Conservation (phyloP, 2,888 invertebrate species). For the Leucophenga montana region DNA sequence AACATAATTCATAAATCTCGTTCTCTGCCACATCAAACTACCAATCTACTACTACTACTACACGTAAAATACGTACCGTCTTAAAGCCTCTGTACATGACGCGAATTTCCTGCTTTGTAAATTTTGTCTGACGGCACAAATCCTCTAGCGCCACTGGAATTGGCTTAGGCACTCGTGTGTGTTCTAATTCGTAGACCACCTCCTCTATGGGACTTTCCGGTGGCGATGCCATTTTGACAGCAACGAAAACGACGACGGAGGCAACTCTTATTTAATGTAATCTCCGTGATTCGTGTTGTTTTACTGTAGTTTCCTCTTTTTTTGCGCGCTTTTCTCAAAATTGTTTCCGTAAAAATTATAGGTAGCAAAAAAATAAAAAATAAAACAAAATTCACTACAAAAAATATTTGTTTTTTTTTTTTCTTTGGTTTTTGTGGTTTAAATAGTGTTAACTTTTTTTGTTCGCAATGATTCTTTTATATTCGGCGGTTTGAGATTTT, state of each 20-base stretch:
- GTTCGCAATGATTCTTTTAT: constrained; percentile 39
- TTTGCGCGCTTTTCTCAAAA: neutral
- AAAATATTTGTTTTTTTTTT: neutral
- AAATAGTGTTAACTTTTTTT: constrained; percentile 31
- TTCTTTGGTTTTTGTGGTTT: constrained; percentile 21
- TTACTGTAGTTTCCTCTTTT: neutral
- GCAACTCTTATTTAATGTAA: no score
- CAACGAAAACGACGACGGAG: no score
- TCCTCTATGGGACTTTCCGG: constrained; percentile 91
- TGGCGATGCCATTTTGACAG: constrained; percentile 82
- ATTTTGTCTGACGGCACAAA: constrained; percentile 93
- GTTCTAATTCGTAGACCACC: constrained; percentile 89
- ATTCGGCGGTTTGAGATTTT: constrained; percentile 23
- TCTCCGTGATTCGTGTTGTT: neutral
- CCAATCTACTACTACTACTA: neutral
- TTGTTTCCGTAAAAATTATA: neutral
- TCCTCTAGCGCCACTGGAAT: constrained; percentile 91
- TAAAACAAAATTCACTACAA: constrained; percentile 6
- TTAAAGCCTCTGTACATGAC: constrained; percentile 99
- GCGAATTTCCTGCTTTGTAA: constrained; percentile 94
- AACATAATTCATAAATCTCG: neutral
- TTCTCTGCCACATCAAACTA: neutral
- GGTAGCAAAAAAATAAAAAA: neutral
- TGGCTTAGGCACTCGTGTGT: constrained; percentile 83
- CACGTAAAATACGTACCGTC: constrained; percentile 67